phyloP scores from a whole-genome alignment of 2,888 invertebrate genomes.

The Tetragonula carbonaria region DNA sequence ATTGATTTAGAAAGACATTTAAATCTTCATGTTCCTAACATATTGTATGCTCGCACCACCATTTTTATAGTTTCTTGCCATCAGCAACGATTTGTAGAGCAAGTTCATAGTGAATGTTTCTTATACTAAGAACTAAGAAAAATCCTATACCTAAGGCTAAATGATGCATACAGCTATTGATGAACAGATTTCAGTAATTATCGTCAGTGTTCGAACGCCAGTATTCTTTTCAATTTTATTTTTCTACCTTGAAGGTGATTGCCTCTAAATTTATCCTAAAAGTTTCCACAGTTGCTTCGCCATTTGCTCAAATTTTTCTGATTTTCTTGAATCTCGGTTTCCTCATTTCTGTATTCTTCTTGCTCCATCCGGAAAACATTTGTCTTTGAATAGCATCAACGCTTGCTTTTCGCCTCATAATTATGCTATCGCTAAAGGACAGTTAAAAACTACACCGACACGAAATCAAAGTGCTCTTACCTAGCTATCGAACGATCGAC shows the following conservation, averaged over 20 bases:
- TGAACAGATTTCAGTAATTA: constrained; percentile 99
- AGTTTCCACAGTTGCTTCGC: constrained; percentile 94
- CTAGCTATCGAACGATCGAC: constrained; percentile 12
- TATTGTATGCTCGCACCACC: constrained; percentile 86
- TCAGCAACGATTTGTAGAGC: constrained; percentile 98
- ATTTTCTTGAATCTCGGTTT: constrained; percentile 95
- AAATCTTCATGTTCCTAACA: too few species aligned
- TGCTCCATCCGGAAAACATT: constrained; percentile 88
- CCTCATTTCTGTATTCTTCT: constrained; percentile 96
- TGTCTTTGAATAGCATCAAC: constrained; percentile 96
- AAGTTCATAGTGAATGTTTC: constrained; percentile 99
- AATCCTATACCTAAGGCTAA: constrained; percentile 98
- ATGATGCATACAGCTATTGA: constrained; percentile 98
- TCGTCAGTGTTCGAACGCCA: constrained; percentile 90
- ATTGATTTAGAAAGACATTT: neutral
- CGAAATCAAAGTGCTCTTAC: constrained; percentile 4
- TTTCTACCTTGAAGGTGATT: constrained; percentile 96
- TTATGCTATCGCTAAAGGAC: neutral
- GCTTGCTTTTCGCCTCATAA: constrained; percentile 91
- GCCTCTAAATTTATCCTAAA: constrained; percentile 97
- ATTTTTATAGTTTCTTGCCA: constrained; percentile 96
- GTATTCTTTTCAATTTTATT: constrained; percentile 97
- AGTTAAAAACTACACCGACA: neutral
- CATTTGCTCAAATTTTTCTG: constrained; percentile 93
- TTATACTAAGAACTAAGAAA: constrained; percentile 99